Conservation (phyloP, 30 jellyfish, hydroid and myxozoan genomes). For the Hydractinia symbiolongicarpus region DNA sequence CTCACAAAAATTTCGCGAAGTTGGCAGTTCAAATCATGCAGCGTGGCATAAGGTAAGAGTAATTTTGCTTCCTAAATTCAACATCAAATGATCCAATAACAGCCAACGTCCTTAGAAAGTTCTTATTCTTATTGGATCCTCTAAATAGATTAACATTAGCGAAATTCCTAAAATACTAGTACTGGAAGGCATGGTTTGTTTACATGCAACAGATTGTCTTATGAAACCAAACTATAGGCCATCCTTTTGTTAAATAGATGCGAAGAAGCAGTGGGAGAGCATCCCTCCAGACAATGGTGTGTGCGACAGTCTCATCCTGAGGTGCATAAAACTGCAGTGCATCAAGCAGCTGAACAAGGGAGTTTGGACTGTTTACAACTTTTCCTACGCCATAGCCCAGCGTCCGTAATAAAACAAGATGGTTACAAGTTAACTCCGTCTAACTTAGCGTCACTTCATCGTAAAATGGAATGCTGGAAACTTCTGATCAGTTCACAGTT, state of each 20-base stretch:
- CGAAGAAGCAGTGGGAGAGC: constrained; percentile 30
- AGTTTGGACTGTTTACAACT: constrained; percentile 1
- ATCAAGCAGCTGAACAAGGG: constrained; percentile 13
- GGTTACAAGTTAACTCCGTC: constrained; percentile 6
- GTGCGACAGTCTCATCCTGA: background rate
- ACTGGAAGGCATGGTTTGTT: no score
- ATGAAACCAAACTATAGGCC: no score
- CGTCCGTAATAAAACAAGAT: constrained; percentile 1
- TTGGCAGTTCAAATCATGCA: constrained; percentile 7
- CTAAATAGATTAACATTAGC: no score
- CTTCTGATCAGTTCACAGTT: constrained; percentile 6
- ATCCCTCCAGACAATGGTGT: constrained; percentile 3
- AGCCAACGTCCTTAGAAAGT: no score
- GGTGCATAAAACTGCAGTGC: background rate
- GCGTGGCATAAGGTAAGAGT: constrained; percentile 7
- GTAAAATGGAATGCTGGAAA: constrained; percentile 1
- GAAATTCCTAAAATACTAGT: no score
- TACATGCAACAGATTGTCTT: no score
- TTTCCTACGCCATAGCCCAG: constrained; percentile 20
- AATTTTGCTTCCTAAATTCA: background rate
- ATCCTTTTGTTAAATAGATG: background rate
- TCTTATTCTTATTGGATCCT: no score
- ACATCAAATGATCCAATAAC: no score
- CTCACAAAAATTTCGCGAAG: constrained; percentile 22
- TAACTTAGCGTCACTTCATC: background rate